A percentile compares a stretch with the other conserved stretches of the same genome.
Conservation (phyloP, 2,888 invertebrate genomes). For the Meloe dianella region DNA sequence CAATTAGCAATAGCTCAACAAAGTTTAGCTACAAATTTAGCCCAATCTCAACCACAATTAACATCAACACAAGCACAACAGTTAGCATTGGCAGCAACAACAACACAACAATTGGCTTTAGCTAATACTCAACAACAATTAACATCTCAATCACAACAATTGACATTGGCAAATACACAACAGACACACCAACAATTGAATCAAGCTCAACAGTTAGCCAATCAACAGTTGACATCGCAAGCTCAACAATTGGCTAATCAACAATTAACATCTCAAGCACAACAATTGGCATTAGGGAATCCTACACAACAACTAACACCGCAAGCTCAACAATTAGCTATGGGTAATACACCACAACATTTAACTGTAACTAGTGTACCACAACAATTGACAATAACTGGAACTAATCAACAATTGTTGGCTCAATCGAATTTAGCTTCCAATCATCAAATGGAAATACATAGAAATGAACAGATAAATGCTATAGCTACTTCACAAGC, state of each 20-base stretch:
- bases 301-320: conserved; percentile 51
- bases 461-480: conserved; percentile 55
- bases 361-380: conserved; percentile 44
- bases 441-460: conserved; percentile 53
- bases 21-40: conserved; percentile 55
- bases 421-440: conserved; percentile 53
- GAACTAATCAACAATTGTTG: conserved; percentile 47
- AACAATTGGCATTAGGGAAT: conserved; percentile 49
- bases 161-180: conserved; percentile 53
- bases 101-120: conserved; percentile 37
- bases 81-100: conserved; percentile 45
- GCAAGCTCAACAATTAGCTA: conserved; percentile 52
- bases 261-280: conserved; percentile 51
- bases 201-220: conserved; percentile 48
- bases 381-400: conserved; percentile 48
- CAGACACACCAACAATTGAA: conserved; percentile 32
- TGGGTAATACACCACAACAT: conserved; percentile 47
- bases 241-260: conserved; percentile 49
- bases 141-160: conserved; percentile 53
- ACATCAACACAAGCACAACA: conserved; percentile 50
- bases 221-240: conserved; percentile 51
- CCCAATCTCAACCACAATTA: conserved; percentile 49
- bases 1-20: conserved; percentile 58
- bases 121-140: conserved; percentile 35
- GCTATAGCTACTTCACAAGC: conserved; percentile 62